Percentiles rank a stretch among this genome's conserved stretches.
Conservation (phyloP, 2,888 invertebrate genomes). For the Troglohyphantes excavatus region DNA sequence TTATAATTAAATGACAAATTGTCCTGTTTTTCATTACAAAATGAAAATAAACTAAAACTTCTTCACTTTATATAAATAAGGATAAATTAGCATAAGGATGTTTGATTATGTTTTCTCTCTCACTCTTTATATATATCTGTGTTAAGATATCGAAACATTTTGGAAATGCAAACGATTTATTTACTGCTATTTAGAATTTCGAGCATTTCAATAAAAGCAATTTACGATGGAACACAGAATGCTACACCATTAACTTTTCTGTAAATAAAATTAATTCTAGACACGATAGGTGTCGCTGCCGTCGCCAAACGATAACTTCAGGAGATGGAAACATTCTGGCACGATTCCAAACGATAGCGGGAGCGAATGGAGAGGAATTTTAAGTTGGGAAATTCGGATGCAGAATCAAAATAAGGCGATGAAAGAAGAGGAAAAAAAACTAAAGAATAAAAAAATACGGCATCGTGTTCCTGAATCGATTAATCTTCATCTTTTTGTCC, state of each 20-base stretch:
- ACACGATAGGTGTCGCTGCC: constrained; percentile 47
- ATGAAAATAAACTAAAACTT: too few species aligned
- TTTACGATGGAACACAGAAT: neutral
- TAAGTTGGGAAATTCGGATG: constrained; percentile 44
- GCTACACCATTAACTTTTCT: neutral
- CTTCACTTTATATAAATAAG: too few species aligned
- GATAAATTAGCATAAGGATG: too few species aligned
- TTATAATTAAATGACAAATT: too few species aligned
- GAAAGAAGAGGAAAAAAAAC: constrained; percentile 22
- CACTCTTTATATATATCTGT: too few species aligned
- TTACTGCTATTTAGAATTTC: neutral
- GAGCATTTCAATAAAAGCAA: neutral
- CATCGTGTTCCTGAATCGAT: constrained; percentile 48
- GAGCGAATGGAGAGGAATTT: constrained; percentile 1
- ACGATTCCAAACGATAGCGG: constrained; percentile 37
- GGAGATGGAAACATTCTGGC: constrained; percentile 35
- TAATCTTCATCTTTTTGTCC: constrained; percentile 72
- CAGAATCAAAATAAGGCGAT: constrained; percentile 54
- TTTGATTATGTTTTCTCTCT: too few species aligned
- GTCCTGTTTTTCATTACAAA: too few species aligned
- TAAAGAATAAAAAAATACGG: constrained; percentile 11
- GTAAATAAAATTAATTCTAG: neutral
- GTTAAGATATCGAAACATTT: too few species aligned
- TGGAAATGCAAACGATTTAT: too few species aligned
- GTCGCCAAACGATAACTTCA: constrained; percentile 38